Conservation (phyloP, 53 echinoderm and acorn worm species). For the Glandiceps talaboti region DNA sequence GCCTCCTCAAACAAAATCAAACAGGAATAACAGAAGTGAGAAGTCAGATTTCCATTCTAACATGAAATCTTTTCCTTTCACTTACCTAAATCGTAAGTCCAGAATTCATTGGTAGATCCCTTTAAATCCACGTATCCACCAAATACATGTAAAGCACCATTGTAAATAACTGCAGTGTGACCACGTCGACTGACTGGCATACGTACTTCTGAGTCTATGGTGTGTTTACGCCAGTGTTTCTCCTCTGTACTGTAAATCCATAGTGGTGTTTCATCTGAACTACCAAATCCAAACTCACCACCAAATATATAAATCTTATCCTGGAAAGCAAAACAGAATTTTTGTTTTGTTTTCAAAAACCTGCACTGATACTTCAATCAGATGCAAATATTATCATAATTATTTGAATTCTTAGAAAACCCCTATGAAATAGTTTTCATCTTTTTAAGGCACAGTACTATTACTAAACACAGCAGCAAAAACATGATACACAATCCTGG, state of each 20-base stretch:
- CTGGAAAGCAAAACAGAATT: conserved; percentile 24
- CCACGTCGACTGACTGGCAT: conserved; percentile 54
- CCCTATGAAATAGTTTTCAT: too few relatives aligned
- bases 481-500: too few relatives aligned
- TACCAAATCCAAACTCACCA: conserved; percentile 60
- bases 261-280: conserved; percentile 47
- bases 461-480: too few relatives aligned
- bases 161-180: conserved; percentile 46
- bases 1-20: too few relatives aligned
- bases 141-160: conserved; percentile 53
- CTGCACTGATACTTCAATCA: too few relatives aligned
- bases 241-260: conserved; percentile 39
- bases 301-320: conserved; percentile 58
- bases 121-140: conserved; percentile 72
- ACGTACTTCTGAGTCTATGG: conserved; percentile 54
- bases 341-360: too few relatives aligned
- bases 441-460: too few relatives aligned
- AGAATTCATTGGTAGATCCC: conserved; percentile 52
- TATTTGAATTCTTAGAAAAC: too few relatives aligned
- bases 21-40: too few relatives aligned
- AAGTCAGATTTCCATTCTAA: too few relatives aligned
- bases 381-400: too few relatives aligned
- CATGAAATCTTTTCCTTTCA: background rate
- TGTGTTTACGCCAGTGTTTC: conserved; percentile 46
- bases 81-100: conserved; percentile 74